Base-by-base conservation (phyloP, 2,113 vertebrate species). In the Cyprinodon tularosa region DNA sequence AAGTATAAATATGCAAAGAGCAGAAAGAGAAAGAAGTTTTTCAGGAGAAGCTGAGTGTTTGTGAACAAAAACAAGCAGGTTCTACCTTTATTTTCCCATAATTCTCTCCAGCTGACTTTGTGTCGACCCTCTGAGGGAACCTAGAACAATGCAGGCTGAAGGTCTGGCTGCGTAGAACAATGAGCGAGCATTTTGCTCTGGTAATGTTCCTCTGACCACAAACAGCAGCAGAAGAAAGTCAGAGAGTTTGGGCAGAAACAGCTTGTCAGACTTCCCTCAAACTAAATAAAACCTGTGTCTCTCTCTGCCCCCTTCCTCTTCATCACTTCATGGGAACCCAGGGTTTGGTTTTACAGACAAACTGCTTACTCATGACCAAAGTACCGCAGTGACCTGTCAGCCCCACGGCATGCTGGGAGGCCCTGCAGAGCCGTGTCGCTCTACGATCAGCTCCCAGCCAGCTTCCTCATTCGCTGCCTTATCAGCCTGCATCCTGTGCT, bases 331-430 rank as follows among this genome's bases (percentile, higher is more conserved):
- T 89, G 87, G 38, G 76, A 86, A 89, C 71, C 57, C 29, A 0
- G 36, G 2, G 4, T 77, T 70, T 80, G 71, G 63, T 81, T 85
- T 82, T 71, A 65, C 45, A 53, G 53, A 57, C n/a, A 13, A 77
- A 62, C 63, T 76, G 86, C 88, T 81, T 9, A 77, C 68, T 89
- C 87, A 84, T 50, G 61, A 29, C 60, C 42, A 0, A 62, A 53
- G 42, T 3, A 79, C 87, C 78, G 0, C 85, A 87, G 61, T 81
- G 85, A 89, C 75, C 74, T 60, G 77, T 72, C 74, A 74, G 57
- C 74, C 84, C 80, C 44, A 0, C 17, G 69, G 87, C 89, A 89
- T 87, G 78, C 81, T 87, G 89, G 89, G 86, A 86, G 37, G 36
- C 62, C 20, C 66, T 38, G 3, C 15, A 59, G 15, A 39, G 0